These are phyloP conservation scores for Apamea anceps DNA, from an alignment of 2,888 invertebrate genomes.

Conservation along the genomic window DNA sequence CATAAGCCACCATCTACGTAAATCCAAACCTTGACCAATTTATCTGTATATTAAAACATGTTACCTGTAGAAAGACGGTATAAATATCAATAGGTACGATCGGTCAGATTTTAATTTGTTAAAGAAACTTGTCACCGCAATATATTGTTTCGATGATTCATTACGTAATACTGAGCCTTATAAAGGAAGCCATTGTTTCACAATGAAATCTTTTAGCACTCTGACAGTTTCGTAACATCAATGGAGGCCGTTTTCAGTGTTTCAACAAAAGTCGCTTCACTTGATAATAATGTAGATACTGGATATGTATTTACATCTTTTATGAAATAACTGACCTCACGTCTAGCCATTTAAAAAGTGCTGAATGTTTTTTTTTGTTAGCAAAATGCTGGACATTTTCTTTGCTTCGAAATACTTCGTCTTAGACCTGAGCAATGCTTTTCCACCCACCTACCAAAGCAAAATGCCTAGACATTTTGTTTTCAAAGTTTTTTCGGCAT, in stretches of 20 bases:
- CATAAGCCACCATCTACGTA: neutral
- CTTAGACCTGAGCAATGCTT: neutral
- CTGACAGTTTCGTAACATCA: constrained; percentile 36
- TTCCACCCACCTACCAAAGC: neutral
- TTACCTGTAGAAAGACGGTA: neutral
- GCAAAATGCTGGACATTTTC: neutral
- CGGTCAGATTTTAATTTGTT: constrained; percentile 1
- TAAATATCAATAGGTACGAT: constrained; percentile 28
- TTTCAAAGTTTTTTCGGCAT: constrained; percentile 4
- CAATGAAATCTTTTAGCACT: constrained; percentile 27
- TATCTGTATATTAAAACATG: neutral
- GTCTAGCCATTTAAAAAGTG: neutral
- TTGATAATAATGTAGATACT: neutral
- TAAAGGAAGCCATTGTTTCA: constrained; percentile 39
- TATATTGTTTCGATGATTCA: constrained; percentile 4
- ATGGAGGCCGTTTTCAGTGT: constrained; percentile 8
- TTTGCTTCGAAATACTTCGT: neutral
- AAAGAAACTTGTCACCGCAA: constrained; percentile 34
- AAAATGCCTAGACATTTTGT: neutral
- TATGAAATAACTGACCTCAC: neutral
- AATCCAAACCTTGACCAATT: constrained; percentile 6
- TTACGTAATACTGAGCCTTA: constrained; percentile 34
- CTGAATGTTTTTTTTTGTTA: neutral
- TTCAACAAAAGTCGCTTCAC: constrained; percentile 2
- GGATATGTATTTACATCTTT: constrained; percentile 2